Conservation (phyloP, 2,797 vertebrate species). For the Rachycentron canadum region DNA sequence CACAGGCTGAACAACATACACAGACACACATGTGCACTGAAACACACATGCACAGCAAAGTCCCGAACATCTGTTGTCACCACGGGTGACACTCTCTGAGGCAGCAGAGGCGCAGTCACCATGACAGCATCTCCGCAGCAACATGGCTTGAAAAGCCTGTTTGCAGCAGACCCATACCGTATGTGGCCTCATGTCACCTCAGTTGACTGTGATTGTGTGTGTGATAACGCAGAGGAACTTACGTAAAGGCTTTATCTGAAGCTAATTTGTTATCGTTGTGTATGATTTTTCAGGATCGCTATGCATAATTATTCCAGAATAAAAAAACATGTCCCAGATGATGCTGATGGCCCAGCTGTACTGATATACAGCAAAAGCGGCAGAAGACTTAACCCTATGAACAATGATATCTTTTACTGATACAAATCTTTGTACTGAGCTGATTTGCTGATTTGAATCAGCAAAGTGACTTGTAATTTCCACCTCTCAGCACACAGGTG, state of each 20-base stretch:
- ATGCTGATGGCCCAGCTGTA: background rate
- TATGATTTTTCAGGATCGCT: constrained; percentile 5
- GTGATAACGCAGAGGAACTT: background rate
- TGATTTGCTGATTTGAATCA: background rate
- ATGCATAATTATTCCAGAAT: constrained; percentile 2
- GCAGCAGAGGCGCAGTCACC: constrained; percentile 53
- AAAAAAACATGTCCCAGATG: constrained; percentile 4
- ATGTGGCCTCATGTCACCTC: constrained; percentile 48
- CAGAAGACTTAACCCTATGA: background rate
- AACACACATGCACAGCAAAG: constrained; percentile 32
- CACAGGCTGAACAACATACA: background rate
- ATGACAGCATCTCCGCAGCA: constrained; percentile 53
- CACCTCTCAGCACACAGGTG: background rate
- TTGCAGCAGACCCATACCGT: constrained; percentile 15
- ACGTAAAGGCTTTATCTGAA: background rate
- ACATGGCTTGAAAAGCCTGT: constrained; percentile 41
- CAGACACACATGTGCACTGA: constrained; percentile 24
- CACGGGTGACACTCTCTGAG: constrained; percentile 49
- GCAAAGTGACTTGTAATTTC: constrained; percentile 5
- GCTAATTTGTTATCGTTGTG: background rate
- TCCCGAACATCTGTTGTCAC: constrained; percentile 71
- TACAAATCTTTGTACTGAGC: background rate
- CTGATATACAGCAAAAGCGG: background rate
- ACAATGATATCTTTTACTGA: background rate
- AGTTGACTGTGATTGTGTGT: background rate